Conservation (phyloP, 2,888 invertebrate species). For the Apocheima hispidaria region DNA sequence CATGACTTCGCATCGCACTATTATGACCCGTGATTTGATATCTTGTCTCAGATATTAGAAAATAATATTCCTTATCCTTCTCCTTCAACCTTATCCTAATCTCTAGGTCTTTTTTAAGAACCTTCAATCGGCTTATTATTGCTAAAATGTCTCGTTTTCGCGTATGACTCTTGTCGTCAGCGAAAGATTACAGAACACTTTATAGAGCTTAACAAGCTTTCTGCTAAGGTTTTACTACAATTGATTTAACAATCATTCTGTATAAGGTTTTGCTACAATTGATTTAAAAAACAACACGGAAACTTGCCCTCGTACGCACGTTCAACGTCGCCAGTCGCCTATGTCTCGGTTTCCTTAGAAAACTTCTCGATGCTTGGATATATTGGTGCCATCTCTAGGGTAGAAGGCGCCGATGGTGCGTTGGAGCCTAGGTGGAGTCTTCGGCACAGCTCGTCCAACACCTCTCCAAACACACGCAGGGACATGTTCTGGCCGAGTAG, state of each 20-base stretch:
- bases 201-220: background rate
- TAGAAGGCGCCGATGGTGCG: conserved; percentile 94
- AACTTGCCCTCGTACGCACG: conserved; percentile 21
- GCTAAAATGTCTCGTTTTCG: background rate
- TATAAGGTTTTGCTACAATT: background rate
- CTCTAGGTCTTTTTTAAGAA: background rate
- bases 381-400: conserved; percentile 94
- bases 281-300: conserved; percentile 16
- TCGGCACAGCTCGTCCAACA: conserved; percentile 91
- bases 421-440: conserved; percentile 90
- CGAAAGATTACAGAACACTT: background rate
- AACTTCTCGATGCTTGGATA: conserved; percentile 93
- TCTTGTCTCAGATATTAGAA: conserved; percentile 14
- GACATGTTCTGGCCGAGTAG: conserved; percentile 95
- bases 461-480: conserved; percentile 91
- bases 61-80: background rate
- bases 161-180: background rate
- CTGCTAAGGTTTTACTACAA: background rate
- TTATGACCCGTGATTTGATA: background rate
- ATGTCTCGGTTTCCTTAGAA: conserved; percentile 94
- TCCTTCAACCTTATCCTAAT: background rate
- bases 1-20: background rate
- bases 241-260: conserved; percentile 15
- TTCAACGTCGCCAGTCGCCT: conserved; percentile 62
- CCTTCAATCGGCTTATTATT: background rate